These are phyloP conservation scores for Anas platyrhynchos DNA, from an alignment of 2,113 vertebrate genomes.

Conservation along the genomic window DNA sequence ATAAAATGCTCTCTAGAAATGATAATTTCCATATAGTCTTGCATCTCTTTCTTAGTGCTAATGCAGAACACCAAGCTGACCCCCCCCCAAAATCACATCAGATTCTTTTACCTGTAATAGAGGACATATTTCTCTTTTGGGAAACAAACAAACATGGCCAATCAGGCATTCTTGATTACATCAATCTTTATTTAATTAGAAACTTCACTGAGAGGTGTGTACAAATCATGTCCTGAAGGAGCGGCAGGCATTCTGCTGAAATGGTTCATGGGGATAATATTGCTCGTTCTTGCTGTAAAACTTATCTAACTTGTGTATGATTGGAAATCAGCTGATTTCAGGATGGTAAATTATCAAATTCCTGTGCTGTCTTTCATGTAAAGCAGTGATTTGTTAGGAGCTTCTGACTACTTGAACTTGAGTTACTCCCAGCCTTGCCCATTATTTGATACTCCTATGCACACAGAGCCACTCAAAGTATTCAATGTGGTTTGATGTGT, in stretches of 20 bases:
- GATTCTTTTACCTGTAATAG: rapidly evolving
- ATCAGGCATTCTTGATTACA: neutral
- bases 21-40: neutral
- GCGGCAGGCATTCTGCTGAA: neutral
- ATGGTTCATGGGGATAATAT: neutral
- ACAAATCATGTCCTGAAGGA: neutral
- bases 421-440: neutral
- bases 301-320: neutral
- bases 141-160: neutral
- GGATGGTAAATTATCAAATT: neutral
- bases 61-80: neutral
- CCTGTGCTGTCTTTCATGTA: neutral
- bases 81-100: neutral
- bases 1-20: rapidly evolving
- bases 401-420: neutral
- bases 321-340: neutral
- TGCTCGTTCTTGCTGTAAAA: neutral
- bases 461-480: neutral
- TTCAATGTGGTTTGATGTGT: neutral
- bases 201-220: neutral
- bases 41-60: neutral
- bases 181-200: neutral
- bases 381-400: neutral
- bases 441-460: neutral
- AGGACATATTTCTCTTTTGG: neutral